These are phyloP conservation scores for Sminthurides bifidus DNA, from an alignment of 1,140 invertebrate genomes.

Conservation along the genomic window DNA sequence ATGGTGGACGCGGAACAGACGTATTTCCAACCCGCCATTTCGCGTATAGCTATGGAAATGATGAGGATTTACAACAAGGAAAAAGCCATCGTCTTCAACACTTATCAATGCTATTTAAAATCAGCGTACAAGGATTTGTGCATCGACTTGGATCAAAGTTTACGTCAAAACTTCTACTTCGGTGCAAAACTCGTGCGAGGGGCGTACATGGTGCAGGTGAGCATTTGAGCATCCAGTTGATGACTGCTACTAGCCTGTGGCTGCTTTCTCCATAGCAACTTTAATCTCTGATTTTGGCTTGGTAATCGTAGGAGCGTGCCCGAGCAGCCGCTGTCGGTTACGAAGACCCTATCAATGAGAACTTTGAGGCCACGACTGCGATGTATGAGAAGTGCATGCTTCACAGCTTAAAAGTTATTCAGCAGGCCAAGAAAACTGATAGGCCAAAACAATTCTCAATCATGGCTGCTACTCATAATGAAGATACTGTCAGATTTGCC, in stretches of 20 bases:
- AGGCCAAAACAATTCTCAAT: constrained; percentile 68
- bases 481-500: constrained; percentile 89
- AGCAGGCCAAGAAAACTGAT: constrained; percentile 55
- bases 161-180: constrained; percentile 93
- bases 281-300: too few relatives aligned
- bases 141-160: constrained; percentile 86
- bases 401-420: constrained; percentile 72
- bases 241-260: too few relatives aligned
- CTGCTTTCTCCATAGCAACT: too few relatives aligned
- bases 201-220: constrained; percentile 91
- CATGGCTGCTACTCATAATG: constrained; percentile 97
- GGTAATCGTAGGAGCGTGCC: constrained; percentile 78
- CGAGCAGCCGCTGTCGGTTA: constrained; percentile 79
- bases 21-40: constrained; percentile 98
- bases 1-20: constrained; percentile 99
- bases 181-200: constrained; percentile 95
- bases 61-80: constrained; percentile 92
- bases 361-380: constrained; percentile 77
- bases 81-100: constrained; percentile 92
- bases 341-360: constrained; percentile 85
- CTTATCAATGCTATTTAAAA: constrained; percentile 97
- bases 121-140: constrained; percentile 75
- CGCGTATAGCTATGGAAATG: constrained; percentile 89
- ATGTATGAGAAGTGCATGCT: constrained; percentile 80
- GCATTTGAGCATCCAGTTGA: too few relatives aligned